Conservation (phyloP, 2,888 invertebrate species). For the Heliconius ismenius region DNA sequence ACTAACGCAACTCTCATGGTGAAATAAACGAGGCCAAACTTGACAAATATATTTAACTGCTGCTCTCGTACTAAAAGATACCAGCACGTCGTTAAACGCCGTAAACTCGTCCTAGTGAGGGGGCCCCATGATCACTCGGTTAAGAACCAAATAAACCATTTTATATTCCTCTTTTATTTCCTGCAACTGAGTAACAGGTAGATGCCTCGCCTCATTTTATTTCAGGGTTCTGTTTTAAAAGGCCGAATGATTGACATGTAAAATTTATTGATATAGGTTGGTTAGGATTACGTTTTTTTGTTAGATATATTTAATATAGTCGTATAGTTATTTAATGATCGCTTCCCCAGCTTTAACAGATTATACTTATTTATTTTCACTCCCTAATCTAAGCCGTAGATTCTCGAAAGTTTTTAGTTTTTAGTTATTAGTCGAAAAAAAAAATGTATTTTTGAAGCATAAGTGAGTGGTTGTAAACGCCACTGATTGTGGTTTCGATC, state of each 20-base stretch:
- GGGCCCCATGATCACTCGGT: conserved; percentile 38
- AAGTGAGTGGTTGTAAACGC: too few relatives aligned
- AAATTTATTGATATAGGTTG: conserved; percentile 23
- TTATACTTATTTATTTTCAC: too few relatives aligned
- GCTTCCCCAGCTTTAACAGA: too few relatives aligned
- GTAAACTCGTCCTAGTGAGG: conserved; percentile 34
- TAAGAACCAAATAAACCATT: conserved; percentile 46
- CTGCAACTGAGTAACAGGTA: conserved; percentile 52
- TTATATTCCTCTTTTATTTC: conserved; percentile 45
- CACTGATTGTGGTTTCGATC: too few relatives aligned
- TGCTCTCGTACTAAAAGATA: not conserved
- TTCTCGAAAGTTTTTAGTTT: too few relatives aligned
- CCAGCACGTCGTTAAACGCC: conserved; percentile 34
- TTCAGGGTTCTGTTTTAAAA: conserved; percentile 44
- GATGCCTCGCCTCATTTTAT: conserved; percentile 56
- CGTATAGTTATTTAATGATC: too few relatives aligned
- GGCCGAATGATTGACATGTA: conserved; percentile 27
- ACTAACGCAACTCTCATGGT: not conserved
- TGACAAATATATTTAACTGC: conserved; percentile 4
- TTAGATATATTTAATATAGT: not conserved
- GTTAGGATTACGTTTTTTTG: conserved; percentile 1
- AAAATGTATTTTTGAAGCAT: too few relatives aligned
- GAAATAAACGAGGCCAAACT: not conserved
- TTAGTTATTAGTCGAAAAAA: too few relatives aligned
- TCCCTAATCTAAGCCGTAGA: too few relatives aligned